Conservation (phyloP, 2,113 vertebrate genomes). For the Amazona vittata region DNA sequence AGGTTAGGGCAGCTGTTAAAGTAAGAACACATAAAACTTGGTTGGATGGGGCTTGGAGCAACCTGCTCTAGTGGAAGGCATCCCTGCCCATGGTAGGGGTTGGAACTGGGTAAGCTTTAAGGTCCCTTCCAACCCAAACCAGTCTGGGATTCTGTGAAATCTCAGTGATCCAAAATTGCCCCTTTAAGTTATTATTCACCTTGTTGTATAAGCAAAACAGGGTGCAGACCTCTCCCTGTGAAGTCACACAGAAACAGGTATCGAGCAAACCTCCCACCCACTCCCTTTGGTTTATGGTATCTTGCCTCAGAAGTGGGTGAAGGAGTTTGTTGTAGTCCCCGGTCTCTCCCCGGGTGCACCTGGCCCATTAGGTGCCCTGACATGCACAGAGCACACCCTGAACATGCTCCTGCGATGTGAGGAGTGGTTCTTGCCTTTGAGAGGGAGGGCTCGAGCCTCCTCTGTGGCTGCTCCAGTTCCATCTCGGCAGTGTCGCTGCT, state of each 20-base stretch:
- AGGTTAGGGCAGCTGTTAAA: neutral
- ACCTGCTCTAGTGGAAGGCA: neutral
- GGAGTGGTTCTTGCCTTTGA: neutral
- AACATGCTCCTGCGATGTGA: neutral
- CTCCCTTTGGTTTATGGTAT: neutral
- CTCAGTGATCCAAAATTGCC: neutral
- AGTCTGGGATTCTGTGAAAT: neutral
- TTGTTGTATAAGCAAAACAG: neutral
- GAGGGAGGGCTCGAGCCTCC: neutral
- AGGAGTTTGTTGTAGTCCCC: neutral
- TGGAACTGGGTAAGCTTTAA: neutral
- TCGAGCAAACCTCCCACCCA: neutral
- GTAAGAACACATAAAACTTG: neutral
- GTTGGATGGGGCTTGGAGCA: neutral
- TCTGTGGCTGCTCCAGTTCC: neutral
- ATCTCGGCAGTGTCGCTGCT: neutral
- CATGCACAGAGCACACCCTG: neutral
- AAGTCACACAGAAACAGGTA: neutral
- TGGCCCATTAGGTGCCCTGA: conserved; percentile 7
- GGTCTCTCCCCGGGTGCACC: neutral
- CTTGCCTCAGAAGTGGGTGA: neutral
- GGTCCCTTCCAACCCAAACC: neutral
- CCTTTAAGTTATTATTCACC: neutral
- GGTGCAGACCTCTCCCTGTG: neutral
- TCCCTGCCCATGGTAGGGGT: neutral